Evolutionary conservation across 2,113 vertebrate genomes (phyloP), one percentile per base, ranked within the genome.

Genomic region (Myotis yumanensis): DNA sequence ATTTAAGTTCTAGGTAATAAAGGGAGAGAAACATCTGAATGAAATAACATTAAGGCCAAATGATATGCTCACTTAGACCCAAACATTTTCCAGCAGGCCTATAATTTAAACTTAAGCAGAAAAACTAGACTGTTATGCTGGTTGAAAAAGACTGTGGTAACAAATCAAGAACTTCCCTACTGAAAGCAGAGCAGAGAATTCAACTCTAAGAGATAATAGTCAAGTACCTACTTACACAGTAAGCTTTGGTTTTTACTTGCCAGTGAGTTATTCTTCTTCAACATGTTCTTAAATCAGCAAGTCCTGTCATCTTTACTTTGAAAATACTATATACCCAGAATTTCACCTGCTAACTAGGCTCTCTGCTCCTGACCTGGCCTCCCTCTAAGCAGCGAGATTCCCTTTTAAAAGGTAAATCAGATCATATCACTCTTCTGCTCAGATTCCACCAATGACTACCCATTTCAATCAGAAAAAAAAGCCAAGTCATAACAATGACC

Each of bases 161-260:
- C 28, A 37, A 76, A 40, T 32, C 48, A 40, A 89, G 85, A 96
- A 71, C 4, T 51, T 75, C 59, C 68, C 77, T 90, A 52, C 18
- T 4, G 32, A 97, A 91, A 94, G 89, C 52, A 82, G 2, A 51
- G 87, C 69, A 90, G 2, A 97, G 87, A 52, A 59, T 43, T 37
- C 28, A n/a, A 79, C 37, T 9, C 37, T n/a, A 66, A 96, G 40
- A 5, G 11, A 97, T 90, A 96, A 92, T 18, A 64, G 66, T 83
- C 76, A 96, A 64, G 86, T 87, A 91, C 91, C 94, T 92, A 93
- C 93, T 92, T 95, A 90, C 46, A 97, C 30, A 37, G 48, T 89
- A 96, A 96, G 1, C 91, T 97, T 80, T 30, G 5, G 77, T 51
- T 81, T 96, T 64, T 96, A 97, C 82, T 93, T 96, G 95, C 48